Conservation (phyloP, 2,888 invertebrate genomes). For the Micoletzkya japonica region DNA sequence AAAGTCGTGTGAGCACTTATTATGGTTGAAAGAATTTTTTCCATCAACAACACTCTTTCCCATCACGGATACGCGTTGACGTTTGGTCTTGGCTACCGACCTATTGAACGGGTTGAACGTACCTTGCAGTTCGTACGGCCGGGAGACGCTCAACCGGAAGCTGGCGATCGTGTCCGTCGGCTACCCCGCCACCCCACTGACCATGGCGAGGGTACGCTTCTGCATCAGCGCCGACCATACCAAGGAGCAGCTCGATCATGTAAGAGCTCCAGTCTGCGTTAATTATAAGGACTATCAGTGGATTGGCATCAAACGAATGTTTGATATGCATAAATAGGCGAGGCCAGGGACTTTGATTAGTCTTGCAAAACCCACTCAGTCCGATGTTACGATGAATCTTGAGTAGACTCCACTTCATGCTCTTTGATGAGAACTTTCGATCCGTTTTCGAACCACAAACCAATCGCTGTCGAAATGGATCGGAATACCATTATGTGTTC, state of each 20-base stretch:
- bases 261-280: neutral
- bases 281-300: neutral
- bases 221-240: conserved; percentile 75
- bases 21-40: too few species aligned
- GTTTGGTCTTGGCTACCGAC: too few species aligned
- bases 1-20: conserved; percentile 53
- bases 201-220: conserved; percentile 83
- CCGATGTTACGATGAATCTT: too few species aligned
- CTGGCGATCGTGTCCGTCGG: conserved; percentile 94
- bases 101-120: too few species aligned
- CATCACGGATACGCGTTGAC: too few species aligned
- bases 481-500: neutral
- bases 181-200: conserved; percentile 93
- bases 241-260: conserved; percentile 51
- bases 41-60: too few species aligned
- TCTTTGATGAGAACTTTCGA: neutral
- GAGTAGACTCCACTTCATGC: neutral
- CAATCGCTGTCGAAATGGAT: too few species aligned
- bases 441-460: too few species aligned
- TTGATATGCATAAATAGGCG: too few species aligned
- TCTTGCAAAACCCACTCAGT: too few species aligned
- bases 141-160: conserved; percentile 79
- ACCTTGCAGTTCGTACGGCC: conserved; percentile 77
- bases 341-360: too few species aligned
- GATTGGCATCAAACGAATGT: too few species aligned